phyloP scores from a whole-genome alignment of 2,113 vertebrate genomes.

The Cariama cristata region DNA sequence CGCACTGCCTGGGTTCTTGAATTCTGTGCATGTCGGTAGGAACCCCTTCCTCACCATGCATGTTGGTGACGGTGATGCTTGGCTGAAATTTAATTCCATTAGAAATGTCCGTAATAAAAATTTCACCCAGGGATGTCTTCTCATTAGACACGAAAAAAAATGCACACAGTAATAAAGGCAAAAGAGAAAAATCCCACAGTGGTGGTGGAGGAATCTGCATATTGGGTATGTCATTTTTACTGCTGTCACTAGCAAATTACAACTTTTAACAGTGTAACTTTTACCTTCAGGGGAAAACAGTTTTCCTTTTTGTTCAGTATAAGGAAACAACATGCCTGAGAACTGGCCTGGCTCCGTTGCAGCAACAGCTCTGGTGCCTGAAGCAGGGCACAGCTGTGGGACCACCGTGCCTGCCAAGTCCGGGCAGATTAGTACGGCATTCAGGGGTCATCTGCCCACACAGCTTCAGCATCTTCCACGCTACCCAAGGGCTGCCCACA shows the following conservation, averaged over 20 bases:
- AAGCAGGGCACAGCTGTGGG: not conserved
- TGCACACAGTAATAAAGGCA: not conserved
- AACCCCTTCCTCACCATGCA: not conserved
- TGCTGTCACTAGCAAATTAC: not conserved
- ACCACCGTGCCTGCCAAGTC: not conserved
- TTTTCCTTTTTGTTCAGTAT: not conserved
- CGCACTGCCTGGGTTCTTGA: not conserved
- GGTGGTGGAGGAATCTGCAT: fast-evolving
- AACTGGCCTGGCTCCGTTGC: not conserved
- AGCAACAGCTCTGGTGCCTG: not conserved
- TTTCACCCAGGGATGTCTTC: not conserved
- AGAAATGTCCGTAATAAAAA: not conserved
- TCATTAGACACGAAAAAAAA: not conserved
- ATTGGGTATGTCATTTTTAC: not conserved
- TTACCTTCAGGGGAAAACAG: not conserved
- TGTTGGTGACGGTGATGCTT: not conserved
- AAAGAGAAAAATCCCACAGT: not conserved
- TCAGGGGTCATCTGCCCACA: not conserved
- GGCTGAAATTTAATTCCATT: not conserved
- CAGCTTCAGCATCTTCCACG: fast-evolving
- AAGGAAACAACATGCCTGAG: not conserved
- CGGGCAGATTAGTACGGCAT: not conserved
- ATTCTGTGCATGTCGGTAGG: not conserved
- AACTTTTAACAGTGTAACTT: not conserved
- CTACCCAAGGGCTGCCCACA: not conserved